These are phyloP conservation scores for Rana temporaria DNA, from an alignment of 2,113 vertebrate species.

Conservation along the genomic window DNA sequence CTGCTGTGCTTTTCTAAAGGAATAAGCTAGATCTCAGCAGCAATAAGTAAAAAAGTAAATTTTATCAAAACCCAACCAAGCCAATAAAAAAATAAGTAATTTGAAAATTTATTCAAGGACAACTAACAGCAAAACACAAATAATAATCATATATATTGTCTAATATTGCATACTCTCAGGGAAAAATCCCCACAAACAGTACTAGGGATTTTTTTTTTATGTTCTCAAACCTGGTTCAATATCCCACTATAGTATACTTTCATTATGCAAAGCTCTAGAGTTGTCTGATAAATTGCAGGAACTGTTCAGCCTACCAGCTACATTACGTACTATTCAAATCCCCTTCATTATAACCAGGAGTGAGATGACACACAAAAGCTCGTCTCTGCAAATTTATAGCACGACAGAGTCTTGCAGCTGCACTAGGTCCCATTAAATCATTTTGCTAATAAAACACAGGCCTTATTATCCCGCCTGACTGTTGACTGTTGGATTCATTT, in stretches of 20 bases:
- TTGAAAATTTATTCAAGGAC: too few species aligned
- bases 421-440: conserved; percentile 65
- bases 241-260: conserved; percentile 42
- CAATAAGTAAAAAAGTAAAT: too few species aligned
- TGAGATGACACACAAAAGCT: conserved; percentile 65
- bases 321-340: conserved; percentile 67
- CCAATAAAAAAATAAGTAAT: too few species aligned
- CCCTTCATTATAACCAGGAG: conserved; percentile 67
- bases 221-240: conserved; percentile 62
- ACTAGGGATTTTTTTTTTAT: too few species aligned
- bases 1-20: too few species aligned
- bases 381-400: conserved; percentile 64
- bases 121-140: too few species aligned
- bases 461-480: conserved; percentile 59
- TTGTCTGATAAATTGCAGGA: conserved; percentile 63
- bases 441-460: conserved; percentile 65
- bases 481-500: conserved; percentile 25
- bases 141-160: too few species aligned
- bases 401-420: conserved; percentile 62
- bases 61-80: too few species aligned
- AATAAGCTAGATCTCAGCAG: too few species aligned
- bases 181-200: too few species aligned
- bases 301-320: conserved; percentile 60
- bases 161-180: too few species aligned
- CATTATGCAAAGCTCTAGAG: conserved; percentile 10